phyloP scores from a whole-genome alignment of 2,888 invertebrate genomes.

The Crematogaster levior region DNA sequence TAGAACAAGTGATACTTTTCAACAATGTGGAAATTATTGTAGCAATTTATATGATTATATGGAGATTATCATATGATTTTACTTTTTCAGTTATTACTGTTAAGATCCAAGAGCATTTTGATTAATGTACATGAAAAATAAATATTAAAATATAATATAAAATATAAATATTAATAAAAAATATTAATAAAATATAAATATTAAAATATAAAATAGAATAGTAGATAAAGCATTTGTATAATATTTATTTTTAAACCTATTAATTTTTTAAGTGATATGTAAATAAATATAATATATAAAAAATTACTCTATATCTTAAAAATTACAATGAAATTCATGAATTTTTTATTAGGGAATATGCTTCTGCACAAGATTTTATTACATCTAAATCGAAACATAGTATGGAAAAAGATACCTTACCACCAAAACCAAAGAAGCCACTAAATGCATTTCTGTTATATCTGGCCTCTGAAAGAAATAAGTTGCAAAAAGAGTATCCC shows the following conservation, averaged over 20 bases:
- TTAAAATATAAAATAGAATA: no score
- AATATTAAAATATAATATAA: not conserved
- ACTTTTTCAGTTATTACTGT: not conserved
- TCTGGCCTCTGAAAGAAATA: not conserved
- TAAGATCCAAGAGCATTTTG: not conserved
- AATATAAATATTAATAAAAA: not conserved
- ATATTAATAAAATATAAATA: no score
- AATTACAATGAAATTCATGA: not conserved
- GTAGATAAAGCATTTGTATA: not conserved
- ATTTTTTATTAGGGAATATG: constrained; percentile 20
- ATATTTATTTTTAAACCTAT: not conserved
- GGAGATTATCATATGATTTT: not conserved
- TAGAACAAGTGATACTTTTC: not conserved
- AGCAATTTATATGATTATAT: not conserved
- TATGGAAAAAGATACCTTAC: constrained; percentile 2
- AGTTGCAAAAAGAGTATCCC: constrained; percentile 16
- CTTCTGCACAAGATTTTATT: not conserved
- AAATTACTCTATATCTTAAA: not conserved
- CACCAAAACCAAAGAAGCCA: constrained; percentile 40
- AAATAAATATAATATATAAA: not conserved
- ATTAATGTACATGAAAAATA: not conserved
- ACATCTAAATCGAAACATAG: not conserved
- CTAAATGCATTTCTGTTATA: constrained; percentile 9
- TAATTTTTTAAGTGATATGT: not conserved
- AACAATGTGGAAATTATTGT: not conserved